Evolutionary conservation across 2,888 invertebrate genomes (phyloP).

Genomic region (Hypsopygia costalis): DNA sequence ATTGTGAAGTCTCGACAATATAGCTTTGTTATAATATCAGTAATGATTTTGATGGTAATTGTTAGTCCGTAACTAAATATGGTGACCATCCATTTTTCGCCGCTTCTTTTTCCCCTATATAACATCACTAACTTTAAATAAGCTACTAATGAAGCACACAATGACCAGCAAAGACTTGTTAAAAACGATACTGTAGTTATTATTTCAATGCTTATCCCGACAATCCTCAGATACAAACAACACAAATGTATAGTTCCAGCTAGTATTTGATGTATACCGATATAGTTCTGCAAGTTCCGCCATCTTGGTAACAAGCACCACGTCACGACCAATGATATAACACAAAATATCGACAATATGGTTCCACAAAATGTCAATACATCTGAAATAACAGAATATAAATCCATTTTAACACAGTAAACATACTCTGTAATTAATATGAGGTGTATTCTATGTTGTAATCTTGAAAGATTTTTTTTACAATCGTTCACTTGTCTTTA

Average conservation of each 20-base stretch:
- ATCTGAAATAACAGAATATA: too few relatives aligned
- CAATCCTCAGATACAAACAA: not conserved
- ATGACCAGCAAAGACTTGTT: constrained; percentile 20
- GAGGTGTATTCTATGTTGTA: too few relatives aligned
- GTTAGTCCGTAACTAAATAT: constrained; percentile 15
- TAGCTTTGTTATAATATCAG: not conserved
- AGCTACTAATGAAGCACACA: constrained; percentile 20
- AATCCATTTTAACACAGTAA: too few relatives aligned
- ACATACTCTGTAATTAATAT: too few relatives aligned
- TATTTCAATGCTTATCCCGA: not conserved
- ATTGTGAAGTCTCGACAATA: too few relatives aligned
- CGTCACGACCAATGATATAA: constrained; percentile 3
- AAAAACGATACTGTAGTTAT: constrained; percentile 8
- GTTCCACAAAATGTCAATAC: too few relatives aligned
- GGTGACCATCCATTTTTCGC: constrained; percentile 19
- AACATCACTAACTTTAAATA: constrained; percentile 25
- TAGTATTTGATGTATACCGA: constrained; percentile 23
- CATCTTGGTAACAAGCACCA: constrained; percentile 29
- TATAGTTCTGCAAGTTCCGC: constrained; percentile 29
- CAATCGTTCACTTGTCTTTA: too few relatives aligned
- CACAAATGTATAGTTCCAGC: constrained; percentile 21
- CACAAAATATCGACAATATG: not conserved
- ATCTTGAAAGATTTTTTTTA: too few relatives aligned
- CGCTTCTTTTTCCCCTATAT: constrained; percentile 15
- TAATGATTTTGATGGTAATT: constrained; percentile 3